phyloP scores from a whole-genome alignment of 2,797 vertebrate genomes.

The Neopelma chrysocephalum region DNA sequence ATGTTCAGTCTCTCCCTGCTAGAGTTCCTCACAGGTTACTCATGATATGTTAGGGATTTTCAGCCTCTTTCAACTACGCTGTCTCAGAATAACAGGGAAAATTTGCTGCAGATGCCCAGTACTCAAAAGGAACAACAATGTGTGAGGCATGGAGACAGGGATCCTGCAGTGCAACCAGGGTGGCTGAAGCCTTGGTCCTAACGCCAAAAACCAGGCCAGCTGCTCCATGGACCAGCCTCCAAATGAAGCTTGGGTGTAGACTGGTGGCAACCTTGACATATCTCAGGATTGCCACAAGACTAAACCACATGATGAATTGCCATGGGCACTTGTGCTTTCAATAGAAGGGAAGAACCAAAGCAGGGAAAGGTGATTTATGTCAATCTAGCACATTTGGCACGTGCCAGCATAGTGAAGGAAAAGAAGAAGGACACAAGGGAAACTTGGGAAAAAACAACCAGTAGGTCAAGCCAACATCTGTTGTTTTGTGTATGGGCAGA shows the following conservation, averaged over 20 bases:
- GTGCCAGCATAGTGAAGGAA: rapidly evolving
- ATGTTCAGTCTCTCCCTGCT: not conserved
- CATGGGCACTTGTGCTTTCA: rapidly evolving
- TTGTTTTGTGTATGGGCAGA: not conserved
- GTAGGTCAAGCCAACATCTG: not conserved
- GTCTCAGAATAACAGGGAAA: rapidly evolving
- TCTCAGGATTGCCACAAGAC: not conserved
- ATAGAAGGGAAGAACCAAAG: not conserved
- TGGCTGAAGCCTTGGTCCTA: not conserved
- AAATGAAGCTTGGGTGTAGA: not conserved
- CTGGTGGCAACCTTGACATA: not conserved
- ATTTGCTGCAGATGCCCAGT: not conserved
- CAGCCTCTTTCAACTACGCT: not conserved
- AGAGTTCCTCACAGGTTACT: not conserved
- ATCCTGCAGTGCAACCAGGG: not conserved
- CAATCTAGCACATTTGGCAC: not conserved
- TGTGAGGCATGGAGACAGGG: not conserved
- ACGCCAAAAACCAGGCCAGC: not conserved
- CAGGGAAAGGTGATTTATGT: not conserved
- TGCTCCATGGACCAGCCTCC: not conserved
- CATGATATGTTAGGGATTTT: not conserved
- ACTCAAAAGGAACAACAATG: not conserved
- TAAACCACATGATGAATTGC: not conserved
- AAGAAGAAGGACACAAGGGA: not conserved
- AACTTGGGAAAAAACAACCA: not conserved